Conservation (phyloP, 2,888 invertebrate species). For the Leucoptera coffeella region DNA sequence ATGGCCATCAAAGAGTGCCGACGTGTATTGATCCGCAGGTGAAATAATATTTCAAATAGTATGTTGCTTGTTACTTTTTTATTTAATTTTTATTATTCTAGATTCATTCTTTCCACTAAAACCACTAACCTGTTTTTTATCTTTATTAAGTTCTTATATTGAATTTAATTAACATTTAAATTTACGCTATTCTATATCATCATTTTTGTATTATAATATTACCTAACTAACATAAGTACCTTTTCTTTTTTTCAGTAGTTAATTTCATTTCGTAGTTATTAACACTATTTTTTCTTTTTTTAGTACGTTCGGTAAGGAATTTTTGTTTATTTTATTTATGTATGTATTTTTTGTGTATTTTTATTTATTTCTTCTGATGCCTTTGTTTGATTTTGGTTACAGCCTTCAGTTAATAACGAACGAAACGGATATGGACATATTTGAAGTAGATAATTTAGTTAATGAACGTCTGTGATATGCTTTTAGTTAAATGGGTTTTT, state of each 20-base stretch:
- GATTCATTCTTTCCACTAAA: no score
- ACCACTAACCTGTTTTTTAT: no score
- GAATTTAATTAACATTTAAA: slow-evolving; percentile 2
- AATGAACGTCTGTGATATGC: slow-evolving; percentile 42
- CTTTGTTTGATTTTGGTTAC: slow-evolving; percentile 36
- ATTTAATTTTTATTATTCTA: no score
- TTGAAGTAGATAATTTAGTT: slow-evolving; percentile 32
- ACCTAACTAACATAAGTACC: no score
- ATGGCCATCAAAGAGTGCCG: slow-evolving; percentile 51
- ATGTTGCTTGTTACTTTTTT: no score
- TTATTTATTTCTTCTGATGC: not conserved
- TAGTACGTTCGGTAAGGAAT: no score
- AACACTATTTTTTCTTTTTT: no score
- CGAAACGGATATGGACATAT: slow-evolving; percentile 51
- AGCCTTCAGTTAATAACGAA: slow-evolving; percentile 46
- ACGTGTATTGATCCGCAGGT: slow-evolving; percentile 43
- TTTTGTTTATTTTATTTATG: no score
- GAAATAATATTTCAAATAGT: no score
- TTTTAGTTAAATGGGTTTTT: slow-evolving; percentile 21
- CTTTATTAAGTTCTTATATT: slow-evolving; percentile 6
- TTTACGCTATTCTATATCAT: slow-evolving; percentile 3
- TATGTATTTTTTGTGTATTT: no score
- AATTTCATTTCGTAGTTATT: no score
- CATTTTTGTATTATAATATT: slow-evolving; percentile 2
- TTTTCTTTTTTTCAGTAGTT: no score